Evolutionary conservation across 2,797 vertebrate genomes (phyloP).

Genomic region (Tolypeutes matacus): DNA sequence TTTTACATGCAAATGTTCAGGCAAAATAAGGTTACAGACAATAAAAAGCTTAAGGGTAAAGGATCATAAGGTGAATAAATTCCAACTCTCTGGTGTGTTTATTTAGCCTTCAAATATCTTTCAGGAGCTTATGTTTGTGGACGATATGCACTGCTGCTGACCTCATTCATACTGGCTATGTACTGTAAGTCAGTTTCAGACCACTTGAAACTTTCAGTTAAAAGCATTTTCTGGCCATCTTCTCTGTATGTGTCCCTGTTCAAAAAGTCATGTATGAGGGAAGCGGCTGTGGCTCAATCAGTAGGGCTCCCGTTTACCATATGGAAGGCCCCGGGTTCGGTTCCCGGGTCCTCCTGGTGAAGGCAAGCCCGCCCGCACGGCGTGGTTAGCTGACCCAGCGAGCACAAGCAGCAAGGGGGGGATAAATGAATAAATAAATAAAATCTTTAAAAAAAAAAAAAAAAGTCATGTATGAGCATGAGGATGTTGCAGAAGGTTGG

Average conservation of each 20-base stretch:
- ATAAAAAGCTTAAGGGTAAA: slow-evolving; percentile 55
- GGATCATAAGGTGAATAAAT: not conserved
- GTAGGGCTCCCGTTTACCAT: no score
- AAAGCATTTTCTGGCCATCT: not conserved
- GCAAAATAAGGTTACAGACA: slow-evolving; percentile 29
- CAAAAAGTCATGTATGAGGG: no score
- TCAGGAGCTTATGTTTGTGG: not conserved
- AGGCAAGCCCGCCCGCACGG: no score
- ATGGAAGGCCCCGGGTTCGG: no score
- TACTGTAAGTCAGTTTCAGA: not conserved
- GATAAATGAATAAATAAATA: no score
- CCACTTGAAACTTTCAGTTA: not conserved
- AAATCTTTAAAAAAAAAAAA: no score
- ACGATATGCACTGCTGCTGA: not conserved
- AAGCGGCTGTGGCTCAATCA: no score
- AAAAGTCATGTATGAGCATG: not conserved
- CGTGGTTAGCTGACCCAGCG: no score
- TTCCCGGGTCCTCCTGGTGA: no score
- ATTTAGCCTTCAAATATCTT: slow-evolving; percentile 50
- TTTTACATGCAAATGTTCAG: slow-evolving; percentile 68
- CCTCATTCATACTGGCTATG: not conserved
- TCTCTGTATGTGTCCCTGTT: not conserved
- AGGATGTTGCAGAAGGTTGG: not conserved
- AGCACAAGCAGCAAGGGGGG: no score
- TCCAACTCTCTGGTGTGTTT: slow-evolving; percentile 10